Conservation (phyloP, 2,888 invertebrate species). For the Drepana falcataria region DNA sequence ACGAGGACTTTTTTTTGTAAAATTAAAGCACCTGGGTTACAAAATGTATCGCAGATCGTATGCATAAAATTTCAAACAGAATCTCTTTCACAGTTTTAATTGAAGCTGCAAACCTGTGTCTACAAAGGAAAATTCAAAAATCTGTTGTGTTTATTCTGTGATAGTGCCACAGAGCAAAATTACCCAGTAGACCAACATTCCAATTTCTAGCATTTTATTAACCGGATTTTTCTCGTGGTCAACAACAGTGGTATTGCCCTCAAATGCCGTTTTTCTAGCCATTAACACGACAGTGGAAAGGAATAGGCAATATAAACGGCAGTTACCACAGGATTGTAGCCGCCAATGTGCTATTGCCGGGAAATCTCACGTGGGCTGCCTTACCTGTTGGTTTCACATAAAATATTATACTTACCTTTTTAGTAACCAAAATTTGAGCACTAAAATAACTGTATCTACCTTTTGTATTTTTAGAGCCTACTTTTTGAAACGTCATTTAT, state of each 20-base stretch:
- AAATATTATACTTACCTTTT: too few relatives aligned
- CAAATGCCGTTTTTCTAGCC: constrained; percentile 17
- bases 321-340: constrained; percentile 13
- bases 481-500: too few relatives aligned
- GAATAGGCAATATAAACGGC: constrained; percentile 22
- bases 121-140: not conserved
- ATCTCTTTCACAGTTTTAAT: not conserved
- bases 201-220: constrained; percentile 5
- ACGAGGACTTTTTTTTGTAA: too few relatives aligned
- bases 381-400: constrained; percentile 5
- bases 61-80: not conserved
- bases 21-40: not conserved
- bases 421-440: too few relatives aligned
- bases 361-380: constrained; percentile 16
- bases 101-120: not conserved
- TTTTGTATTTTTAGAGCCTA: too few relatives aligned
- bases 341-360: constrained; percentile 8
- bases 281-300: constrained; percentile 21
- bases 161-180: not conserved
- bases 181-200: not conserved
- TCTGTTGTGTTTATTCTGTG: not conserved
- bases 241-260: constrained; percentile 6
- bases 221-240: constrained; percentile 3
- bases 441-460: too few relatives aligned
- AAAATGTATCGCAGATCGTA: not conserved